phyloP scores from a whole-genome alignment of 1,140 invertebrate species.

The Caenorhabditis inopinata region DNA sequence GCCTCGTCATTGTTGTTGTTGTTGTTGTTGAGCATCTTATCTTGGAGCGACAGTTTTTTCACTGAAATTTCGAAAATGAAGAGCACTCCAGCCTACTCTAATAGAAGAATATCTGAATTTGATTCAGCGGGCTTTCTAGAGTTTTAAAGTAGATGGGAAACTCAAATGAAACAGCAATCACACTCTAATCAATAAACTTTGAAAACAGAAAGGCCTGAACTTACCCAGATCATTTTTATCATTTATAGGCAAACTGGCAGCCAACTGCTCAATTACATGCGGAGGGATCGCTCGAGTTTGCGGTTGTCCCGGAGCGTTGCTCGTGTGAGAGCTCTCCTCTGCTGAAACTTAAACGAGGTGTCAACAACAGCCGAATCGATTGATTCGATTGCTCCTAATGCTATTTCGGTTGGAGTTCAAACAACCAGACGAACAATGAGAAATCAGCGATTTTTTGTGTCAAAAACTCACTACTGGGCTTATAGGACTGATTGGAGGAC shows the following conservation, averaged over 20 bases:
- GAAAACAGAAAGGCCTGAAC: background rate
- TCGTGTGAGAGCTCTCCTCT: constrained; percentile 44
- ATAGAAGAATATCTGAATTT: no score
- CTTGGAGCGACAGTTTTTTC: constrained; percentile 32
- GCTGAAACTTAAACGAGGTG: constrained; percentile 19
- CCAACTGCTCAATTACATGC: constrained; percentile 34
- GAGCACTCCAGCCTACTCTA: no score
- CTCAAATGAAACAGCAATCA: no score
- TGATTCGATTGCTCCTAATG: background rate
- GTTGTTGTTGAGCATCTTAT: background rate
- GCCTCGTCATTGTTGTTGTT: constrained; percentile 7
- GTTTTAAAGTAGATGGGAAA: no score
- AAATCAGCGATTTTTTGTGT: no score
- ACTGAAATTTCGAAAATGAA: background rate
- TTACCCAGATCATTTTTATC: background rate
- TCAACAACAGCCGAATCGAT: no score
- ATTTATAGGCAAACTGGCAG: background rate
- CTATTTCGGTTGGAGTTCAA: no score
- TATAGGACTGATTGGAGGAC: constrained; percentile 38
- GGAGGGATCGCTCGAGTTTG: constrained; percentile 26
- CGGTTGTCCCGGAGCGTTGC: constrained; percentile 15
- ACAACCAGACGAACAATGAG: background rate
- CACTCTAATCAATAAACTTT: no score
- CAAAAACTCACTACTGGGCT: constrained; percentile 41
- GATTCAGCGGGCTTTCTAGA: no score